Evolutionary conservation across 2,797 vertebrate species (phyloP), one percentile per base, ranked within the genome.

Genomic region (Epinephelus malabaricus): DNA sequence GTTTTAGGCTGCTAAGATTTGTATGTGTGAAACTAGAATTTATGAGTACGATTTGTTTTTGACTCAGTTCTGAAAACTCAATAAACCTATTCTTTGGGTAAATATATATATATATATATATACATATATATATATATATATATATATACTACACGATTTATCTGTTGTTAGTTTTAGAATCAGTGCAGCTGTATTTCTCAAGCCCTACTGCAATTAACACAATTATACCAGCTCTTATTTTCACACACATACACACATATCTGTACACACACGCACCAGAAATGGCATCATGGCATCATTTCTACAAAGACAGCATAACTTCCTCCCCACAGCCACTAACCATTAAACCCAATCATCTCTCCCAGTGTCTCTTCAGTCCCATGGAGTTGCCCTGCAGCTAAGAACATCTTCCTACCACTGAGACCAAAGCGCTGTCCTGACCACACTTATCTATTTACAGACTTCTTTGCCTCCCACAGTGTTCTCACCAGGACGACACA

Each of bases 361-460:
- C 82, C 60, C 74, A 80, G 72, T 30, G 82, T 76, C 86, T 81
- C 87, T 11, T 54, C 49, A 56, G 53, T 34, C 90, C 81, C 91
- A 88, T 84, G 71, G 67, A 69, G 80, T 60, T 62, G 56, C 88
- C 69, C 75, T 72, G 14, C 69, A 87, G 65, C 73, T 69, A 47
- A 79, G 56, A 77, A 55, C 81, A 81, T 91, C 82, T 67, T 75
- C 74, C 56, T 67, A 79, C 54, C 75, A 77, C 56, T 65, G 85
- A 82, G 83, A 80, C 72, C 40, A 5, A 62, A 82, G 78, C 4
- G 18, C 69, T 64, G 62, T 43, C 23, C 18, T 54, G 62, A 91
- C 88, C 89, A 78, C 88, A 87, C 53, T 19, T n/a, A 13, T 82
- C 86, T 92, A 91, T 92, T 92, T 92, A 66, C 88, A 91, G 86